Conservation (phyloP, 2,888 invertebrate genomes). For the Gastracanthus pulcherrimus region DNA sequence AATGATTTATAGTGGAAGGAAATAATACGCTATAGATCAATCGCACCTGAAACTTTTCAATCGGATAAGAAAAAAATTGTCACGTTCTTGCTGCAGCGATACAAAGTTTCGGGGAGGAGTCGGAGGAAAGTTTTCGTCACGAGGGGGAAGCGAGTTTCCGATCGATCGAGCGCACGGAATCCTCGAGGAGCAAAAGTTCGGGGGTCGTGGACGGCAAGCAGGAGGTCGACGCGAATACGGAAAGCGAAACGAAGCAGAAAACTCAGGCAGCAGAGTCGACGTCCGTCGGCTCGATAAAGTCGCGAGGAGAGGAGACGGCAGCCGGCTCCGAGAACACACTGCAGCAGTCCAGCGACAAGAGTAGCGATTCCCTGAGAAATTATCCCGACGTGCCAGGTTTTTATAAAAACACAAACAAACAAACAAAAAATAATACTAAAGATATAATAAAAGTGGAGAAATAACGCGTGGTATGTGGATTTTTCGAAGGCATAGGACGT, state of each 20-base stretch:
- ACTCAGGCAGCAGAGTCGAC: neutral
- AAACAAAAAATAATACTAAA: neutral
- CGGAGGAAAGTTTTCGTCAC: slow-evolving; percentile 48
- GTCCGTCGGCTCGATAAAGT: neutral
- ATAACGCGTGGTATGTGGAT: neutral
- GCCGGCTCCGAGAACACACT: neutral
- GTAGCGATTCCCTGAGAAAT: neutral
- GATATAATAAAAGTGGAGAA: neutral
- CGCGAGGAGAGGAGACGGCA: too few species aligned
- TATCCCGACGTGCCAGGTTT: slow-evolving; percentile 71
- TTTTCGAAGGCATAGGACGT: slow-evolving; percentile 71
- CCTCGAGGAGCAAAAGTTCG: neutral
- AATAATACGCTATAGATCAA: too few species aligned
- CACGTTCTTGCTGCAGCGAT: slow-evolving; percentile 23
- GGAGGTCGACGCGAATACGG: neutral
- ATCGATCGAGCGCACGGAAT: slow-evolving; percentile 4
- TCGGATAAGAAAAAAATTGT: neutral
- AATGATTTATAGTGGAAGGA: neutral
- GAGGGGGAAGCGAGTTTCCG: slow-evolving; percentile 46
- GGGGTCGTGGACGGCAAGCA: too few species aligned
- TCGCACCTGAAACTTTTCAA: neutral
- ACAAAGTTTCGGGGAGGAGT: slow-evolving; percentile 53
- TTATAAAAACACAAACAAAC: slow-evolving; percentile 3
- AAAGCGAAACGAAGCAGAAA: slow-evolving; percentile 1
- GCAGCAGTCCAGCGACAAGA: neutral